Conservation (phyloP, 2,888 invertebrate species). For the Pachycephus smyrnensis region DNA sequence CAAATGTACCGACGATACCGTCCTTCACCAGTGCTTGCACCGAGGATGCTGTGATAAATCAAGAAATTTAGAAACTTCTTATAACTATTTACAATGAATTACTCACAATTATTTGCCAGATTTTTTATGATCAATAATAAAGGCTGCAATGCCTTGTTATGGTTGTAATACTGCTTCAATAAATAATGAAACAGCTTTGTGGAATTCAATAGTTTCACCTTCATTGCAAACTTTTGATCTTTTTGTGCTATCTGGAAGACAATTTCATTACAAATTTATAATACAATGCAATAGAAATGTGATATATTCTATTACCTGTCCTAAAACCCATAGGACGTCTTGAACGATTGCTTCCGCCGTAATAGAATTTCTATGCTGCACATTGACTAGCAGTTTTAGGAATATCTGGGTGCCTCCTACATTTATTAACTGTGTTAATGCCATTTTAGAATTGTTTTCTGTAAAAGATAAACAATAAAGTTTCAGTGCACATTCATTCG, state of each 20-base stretch:
- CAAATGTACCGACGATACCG: constrained; percentile 72
- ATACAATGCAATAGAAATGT: not conserved
- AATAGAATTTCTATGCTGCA: constrained; percentile 70
- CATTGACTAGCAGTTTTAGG: constrained; percentile 70
- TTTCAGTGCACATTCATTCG: too few species aligned
- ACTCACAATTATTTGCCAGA: constrained; percentile 73
- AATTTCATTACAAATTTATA: constrained; percentile 12
- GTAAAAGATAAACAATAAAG: constrained; percentile 24
- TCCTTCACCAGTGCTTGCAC: constrained; percentile 71
- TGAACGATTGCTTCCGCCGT: constrained; percentile 70
- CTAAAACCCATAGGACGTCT: constrained; percentile 74
- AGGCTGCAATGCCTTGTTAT: constrained; percentile 72
- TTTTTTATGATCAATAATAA: constrained; percentile 73
- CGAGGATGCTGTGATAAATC: constrained; percentile 62
- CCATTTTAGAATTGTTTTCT: constrained; percentile 71
- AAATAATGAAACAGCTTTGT: constrained; percentile 74
- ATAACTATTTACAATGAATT: not conserved
- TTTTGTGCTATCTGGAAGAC: constrained; percentile 52
- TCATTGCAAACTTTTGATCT: constrained; percentile 76
- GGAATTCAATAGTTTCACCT: constrained; percentile 74
- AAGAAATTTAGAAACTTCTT: constrained; percentile 39
- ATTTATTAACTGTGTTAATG: constrained; percentile 70
- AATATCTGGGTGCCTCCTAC: constrained; percentile 72
- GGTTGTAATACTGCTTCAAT: constrained; percentile 72
- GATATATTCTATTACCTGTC: constrained; percentile 64